Base-by-base conservation (phyloP, 1,140 invertebrate genomes). In the Zaprionus nigranus region DNA sequence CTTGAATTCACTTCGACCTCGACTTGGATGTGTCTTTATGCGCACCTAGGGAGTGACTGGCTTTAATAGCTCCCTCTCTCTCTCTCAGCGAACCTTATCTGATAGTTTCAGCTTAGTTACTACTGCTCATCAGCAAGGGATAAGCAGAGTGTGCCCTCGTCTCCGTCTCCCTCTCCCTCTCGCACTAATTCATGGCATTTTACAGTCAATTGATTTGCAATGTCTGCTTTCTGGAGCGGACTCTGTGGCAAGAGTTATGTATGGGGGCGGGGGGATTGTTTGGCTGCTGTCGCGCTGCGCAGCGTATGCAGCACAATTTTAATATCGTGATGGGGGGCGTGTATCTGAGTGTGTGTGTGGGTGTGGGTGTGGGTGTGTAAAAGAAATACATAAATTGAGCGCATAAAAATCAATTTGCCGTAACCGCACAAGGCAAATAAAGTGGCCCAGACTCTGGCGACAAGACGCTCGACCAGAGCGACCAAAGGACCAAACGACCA, bases 341-440 rank as follows among this genome's bases (percentile, higher is more conserved):
- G 28, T 56, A 17, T 34, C 17, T 15, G 24, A 1, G 36, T 5
- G 20, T 17, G 17, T 15, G 53, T 30, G 54, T 40, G 54, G 7
- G 22, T 36, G 53, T 30, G 54, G 28, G 54, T 4, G 22, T 36
- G 46, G 59, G 51, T 54, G 71, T 72, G 67, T 68, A 49, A 64
- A 58, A 61, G 54, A 80, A 83, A 84, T 72, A 71, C 75, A 79
- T 85, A 88, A 90, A 90, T 90, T 72, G 85, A 85, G 78, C 62
- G 76, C 79, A 88, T 90, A 88, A 90, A 88, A 88, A 88, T 88
- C 85, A 88, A 88, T 88, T 88, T 88, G 63, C 78, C 82, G 85
- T 88, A 73, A 90, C 85, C 85, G 85, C 81, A 88, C 62, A 81
- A 65, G 59, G 68, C 84, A 81, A 83, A 87, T 80, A 82, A 87